Percentiles rank a stretch among this genome's conserved stretches.
Conservation (phyloP, 37 sponge, comb jelly and placozoan species). For the Chondrilla cf. caribensis region DNA sequence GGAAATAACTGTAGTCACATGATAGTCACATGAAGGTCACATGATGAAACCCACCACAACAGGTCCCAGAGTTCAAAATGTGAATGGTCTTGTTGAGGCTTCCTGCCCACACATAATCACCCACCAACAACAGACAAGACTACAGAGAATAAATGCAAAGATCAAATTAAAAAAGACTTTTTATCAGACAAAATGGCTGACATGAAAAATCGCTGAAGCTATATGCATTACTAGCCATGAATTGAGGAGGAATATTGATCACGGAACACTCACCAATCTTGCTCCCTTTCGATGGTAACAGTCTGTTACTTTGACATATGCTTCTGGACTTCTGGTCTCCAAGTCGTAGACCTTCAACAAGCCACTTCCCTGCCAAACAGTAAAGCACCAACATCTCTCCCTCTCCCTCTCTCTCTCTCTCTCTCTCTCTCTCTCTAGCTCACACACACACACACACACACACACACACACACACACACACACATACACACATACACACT, state of each 20-base stretch:
- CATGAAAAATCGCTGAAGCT: no score
- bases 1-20: background rate
- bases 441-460: constrained; percentile 13
- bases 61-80: constrained; percentile 69
- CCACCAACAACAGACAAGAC: constrained; percentile 75
- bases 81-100: constrained; percentile 66
- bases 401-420: no score
- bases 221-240: no score
- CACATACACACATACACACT: no score
- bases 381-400: background rate
- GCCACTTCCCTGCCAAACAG: constrained; percentile 61
- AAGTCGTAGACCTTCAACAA: constrained; percentile 70
- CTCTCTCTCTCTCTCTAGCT: no score
- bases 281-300: constrained; percentile 40
- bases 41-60: constrained; percentile 47
- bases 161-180: background rate
- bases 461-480: no score
- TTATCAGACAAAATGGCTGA: no score
- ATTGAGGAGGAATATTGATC: background rate
- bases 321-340: constrained; percentile 63
- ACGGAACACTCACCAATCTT: constrained; percentile 48
- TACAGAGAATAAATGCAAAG: background rate
- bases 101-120: constrained; percentile 70
- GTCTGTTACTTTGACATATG: constrained; percentile 67
- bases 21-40: background rate